A percentile compares a stretch with the other conserved stretches of the same genome.
Evolutionary conservation across 2,888 invertebrate species (phyloP).

Genomic region (Ophraella communa): DNA sequence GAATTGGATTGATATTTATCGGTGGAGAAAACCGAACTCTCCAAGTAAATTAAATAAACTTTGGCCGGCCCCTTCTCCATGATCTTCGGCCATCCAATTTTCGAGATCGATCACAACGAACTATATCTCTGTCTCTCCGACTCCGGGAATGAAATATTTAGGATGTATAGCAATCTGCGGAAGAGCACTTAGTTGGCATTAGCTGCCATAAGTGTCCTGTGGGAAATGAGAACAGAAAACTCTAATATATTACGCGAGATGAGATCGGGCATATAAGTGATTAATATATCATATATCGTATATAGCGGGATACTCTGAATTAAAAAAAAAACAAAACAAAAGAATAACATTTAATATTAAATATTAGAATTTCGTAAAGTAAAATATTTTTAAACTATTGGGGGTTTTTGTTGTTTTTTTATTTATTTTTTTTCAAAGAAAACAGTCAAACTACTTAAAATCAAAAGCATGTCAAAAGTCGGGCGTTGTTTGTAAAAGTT

Average conservation of each 20-base stretch:
- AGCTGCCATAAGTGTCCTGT: constrained; percentile 49
- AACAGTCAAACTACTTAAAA: constrained; percentile 40
- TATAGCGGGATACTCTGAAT: no score
- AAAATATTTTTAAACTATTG: no score
- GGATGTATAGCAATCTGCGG: constrained; percentile 57
- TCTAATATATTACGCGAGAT: constrained; percentile 30
- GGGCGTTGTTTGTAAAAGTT: constrained; percentile 31
- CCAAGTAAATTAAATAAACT: constrained; percentile 58
- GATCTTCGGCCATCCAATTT: constrained; percentile 56
- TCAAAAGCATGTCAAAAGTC: constrained; percentile 46
- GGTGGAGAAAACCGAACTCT: no score
- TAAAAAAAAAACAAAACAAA: no score
- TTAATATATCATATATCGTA: no score
- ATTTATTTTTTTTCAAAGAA: no score
- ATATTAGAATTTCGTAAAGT: no score
- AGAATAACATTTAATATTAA: no score
- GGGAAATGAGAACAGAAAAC: constrained; percentile 31
- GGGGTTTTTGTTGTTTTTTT: no score
- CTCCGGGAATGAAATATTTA: constrained; percentile 59
- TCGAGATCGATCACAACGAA: constrained; percentile 55
- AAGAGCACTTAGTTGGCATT: constrained; percentile 59
- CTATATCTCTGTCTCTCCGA: constrained; percentile 38
- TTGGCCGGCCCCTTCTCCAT: constrained; percentile 44
- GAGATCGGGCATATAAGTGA: constrained; percentile 26
- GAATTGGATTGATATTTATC: no score